These are phyloP conservation scores for Epizoanthus scotinus DNA, from an alignment of 92 coral and sea anemone genomes.

Conservation along the genomic window DNA sequence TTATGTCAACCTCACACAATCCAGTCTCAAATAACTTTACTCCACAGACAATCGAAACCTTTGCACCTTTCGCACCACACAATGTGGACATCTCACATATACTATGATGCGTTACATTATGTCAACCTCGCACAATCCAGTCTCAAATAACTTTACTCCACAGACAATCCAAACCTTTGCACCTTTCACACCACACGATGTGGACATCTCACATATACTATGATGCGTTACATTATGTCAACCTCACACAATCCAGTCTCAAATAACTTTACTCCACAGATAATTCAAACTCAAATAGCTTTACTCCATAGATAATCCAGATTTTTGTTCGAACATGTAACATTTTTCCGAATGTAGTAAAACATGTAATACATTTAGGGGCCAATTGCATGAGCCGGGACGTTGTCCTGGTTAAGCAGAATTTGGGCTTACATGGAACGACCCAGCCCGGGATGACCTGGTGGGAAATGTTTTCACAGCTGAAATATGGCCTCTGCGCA, in stretches of 20 bases:
- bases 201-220: conserved; percentile 57
- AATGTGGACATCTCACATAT: conserved; percentile 59
- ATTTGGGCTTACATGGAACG: too few species aligned
- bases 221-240: conserved; percentile 63
- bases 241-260: conserved; percentile 43
- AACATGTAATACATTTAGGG: too few species aligned
- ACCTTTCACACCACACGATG: conserved; percentile 59
- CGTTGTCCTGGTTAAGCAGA: too few species aligned
- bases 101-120: conserved; percentile 56
- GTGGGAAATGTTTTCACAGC: too few species aligned
- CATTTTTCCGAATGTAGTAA: too few species aligned
- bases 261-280: conserved; percentile 64
- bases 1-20: conserved; percentile 72
- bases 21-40: too few species aligned
- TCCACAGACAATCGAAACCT: conserved; percentile 58
- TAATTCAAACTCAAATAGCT: background rate
- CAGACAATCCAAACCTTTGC: conserved; percentile 63
- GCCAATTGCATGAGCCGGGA: too few species aligned
- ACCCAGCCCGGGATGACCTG: too few species aligned
- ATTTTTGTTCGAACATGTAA: conserved; percentile 38
- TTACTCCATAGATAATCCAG: conserved; percentile 64
- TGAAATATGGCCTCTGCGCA: too few species aligned
- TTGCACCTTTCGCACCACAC: conserved; percentile 64
- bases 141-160: conserved; percentile 64
- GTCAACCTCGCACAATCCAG: conserved; percentile 77